Conservation (phyloP, 2,113 vertebrate species). For the Scomber scombrus region DNA sequence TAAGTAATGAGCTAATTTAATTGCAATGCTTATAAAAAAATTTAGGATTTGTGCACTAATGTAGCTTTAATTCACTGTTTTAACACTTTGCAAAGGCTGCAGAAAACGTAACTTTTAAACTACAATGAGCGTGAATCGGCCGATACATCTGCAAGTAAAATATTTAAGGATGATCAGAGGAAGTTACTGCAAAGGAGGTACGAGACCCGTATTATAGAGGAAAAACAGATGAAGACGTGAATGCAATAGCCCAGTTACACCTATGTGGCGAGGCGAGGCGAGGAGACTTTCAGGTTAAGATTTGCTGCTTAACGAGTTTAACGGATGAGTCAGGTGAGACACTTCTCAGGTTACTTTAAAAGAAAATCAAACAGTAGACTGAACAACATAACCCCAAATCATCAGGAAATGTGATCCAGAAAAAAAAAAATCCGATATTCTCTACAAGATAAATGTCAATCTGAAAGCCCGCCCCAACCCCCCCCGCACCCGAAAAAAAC, state of each 20-base stretch:
- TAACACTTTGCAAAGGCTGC: neutral
- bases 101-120: neutral
- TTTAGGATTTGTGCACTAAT: neutral
- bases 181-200: neutral
- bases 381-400: neutral
- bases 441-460: neutral
- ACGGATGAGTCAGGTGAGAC: too few relatives aligned
- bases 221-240: constrained; percentile 36
- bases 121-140: neutral
- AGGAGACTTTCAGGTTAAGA: too few relatives aligned
- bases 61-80: constrained; percentile 4
- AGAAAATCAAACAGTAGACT: too few relatives aligned
- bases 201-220: constrained; percentile 43
- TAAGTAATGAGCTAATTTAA: neutral
- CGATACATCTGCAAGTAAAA: neutral
- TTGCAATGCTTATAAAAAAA: neutral
- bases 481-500: neutral
- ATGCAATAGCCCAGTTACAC: neutral
- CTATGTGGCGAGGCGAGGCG: neutral
- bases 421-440: neutral
- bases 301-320: too few relatives aligned
- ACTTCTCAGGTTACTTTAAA: too few relatives aligned
- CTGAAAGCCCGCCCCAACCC: neutral
- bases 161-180: neutral
- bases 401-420: neutral